Base-by-base conservation (phyloP, 2,113 vertebrate genomes). In the Opisthocomus hoazin region DNA sequence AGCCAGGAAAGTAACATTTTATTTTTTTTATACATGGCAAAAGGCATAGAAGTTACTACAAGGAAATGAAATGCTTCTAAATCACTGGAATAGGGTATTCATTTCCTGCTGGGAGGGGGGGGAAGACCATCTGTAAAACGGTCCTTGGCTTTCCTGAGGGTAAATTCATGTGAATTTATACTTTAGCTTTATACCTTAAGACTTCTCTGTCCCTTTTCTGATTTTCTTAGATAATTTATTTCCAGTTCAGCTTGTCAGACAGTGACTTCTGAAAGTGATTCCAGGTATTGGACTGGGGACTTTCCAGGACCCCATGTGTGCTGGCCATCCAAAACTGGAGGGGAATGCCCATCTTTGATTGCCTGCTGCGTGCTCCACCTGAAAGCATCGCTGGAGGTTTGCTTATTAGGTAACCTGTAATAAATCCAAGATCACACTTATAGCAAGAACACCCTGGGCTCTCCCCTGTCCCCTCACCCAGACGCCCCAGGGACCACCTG, bases 11-110 rank as follows among this genome's bases (percentile, higher is more conserved):
- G 74, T 81, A 87, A 54, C 12, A 0, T 22, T 30, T 30, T 1
- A 23, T 21, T 11, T n/a, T 15, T 21, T 21, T 7, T 0, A 3
- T 29, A 10, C 9, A 10, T 12, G 30, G 19, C 21, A 70, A 45
- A 77, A 84, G 18, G 7, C 30, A 13, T 5, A 32, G 45, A 64
- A 66, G 11, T 78, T 37, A 37, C 20, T n/a, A 34, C 32, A 32
- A 64, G 36, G 64, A 65, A 87, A 61, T 30, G 4, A 65, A 74
- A n/a, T 12, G 21, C 8, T 19, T 30, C 15, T 10, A 30, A n/a
- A 50, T 19, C 36, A 17, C 16, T 37, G 12, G 56, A 79, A 65
- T 10, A 7, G 5, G 17, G 24, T 37, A 15, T 74, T 81, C 2
- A 8, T 65, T 89, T 91, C 29, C 54, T 53, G 54, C 24, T 77